Evolutionary conservation across 2,113 vertebrate species (phyloP), one percentile per base, ranked within the genome.

Genomic region (Podarcis cretensis): DNA sequence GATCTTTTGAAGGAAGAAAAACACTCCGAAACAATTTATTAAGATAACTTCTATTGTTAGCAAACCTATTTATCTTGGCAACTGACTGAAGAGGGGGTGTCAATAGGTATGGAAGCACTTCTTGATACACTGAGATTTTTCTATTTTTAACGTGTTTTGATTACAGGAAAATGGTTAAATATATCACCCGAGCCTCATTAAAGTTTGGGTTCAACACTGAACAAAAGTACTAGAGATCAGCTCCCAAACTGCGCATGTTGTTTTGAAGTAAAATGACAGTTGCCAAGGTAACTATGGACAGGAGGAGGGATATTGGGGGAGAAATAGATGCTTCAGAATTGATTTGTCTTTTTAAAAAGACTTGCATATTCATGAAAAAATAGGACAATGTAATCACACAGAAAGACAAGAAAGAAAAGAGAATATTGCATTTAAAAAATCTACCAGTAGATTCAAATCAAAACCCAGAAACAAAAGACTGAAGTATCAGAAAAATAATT

Each of bases 251-350:
- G 71, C 82, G 78, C 75, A 68, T 79, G 3, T 94, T 80, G 83
- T 91, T 92, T 91, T 83, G 92, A 94, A 84, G 90, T 87, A 68
- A 89, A 93, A 89, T 91, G 79, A 83, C 48, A 85, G 85, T 93
- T 94, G 25, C 87, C 79, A 94, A 0, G 35, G 85, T 89, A 94
- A 94, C 82, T 43, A 90, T 59, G 40, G 16, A 91, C 89, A 93
- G 87, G 80, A 6, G 0, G 75, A 83, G 87, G 30, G 30, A 13
- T 73, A 30, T 30, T 75, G 18, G 63, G 91, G 89, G 82, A 85
- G 76, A 68, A 90, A 90, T 84, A 43, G 32, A 79, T 85, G 27
- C 77, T 92, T 48, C 83, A 86, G 81, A 81, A 59, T 91, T 76
- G 74, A 91, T 75, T 30, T 83, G 87, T 18, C 80, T 65, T 2